phyloP scores from a whole-genome alignment of 92 coral and sea anemone genomes.

The Paramuricea clavata region DNA sequence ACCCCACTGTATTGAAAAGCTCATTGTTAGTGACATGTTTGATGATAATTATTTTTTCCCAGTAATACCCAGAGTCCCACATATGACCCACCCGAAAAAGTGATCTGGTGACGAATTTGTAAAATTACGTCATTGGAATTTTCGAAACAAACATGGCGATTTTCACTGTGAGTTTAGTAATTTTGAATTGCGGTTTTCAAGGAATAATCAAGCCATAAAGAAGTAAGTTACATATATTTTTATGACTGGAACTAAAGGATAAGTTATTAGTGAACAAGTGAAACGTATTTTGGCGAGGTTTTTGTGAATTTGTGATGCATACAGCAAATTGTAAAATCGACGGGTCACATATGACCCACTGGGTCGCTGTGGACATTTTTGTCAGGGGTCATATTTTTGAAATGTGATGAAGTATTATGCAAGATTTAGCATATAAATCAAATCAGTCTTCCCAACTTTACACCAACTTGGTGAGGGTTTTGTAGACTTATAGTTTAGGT shows the following conservation, averaged over 20 bases:
- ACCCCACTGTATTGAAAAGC: no score
- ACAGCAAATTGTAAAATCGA: no score
- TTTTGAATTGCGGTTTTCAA: constrained; percentile 21
- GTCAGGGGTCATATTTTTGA: constrained; percentile 27
- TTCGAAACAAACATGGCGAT: constrained; percentile 15
- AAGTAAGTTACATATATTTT: constrained; percentile 16
- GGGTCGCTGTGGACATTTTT: constrained; percentile 25
- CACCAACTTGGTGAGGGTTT: constrained; percentile 21
- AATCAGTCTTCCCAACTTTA: not conserved
- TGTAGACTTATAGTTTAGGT: constrained; percentile 18
- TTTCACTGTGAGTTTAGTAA: constrained; percentile 3
- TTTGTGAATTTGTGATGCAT: no score
- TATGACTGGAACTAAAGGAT: constrained; percentile 1
- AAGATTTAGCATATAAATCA: constrained; percentile 1
- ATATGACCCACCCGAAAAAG: not conserved
- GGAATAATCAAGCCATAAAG: constrained; percentile 2
- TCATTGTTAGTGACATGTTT: no score
- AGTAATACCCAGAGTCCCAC: no score
- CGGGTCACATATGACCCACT: constrained; percentile 28
- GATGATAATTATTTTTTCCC: not conserved
- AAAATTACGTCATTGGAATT: constrained; percentile 22
- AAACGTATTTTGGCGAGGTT: not conserved
- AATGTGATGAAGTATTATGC: constrained; percentile 17
- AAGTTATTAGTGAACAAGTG: constrained; percentile 12
- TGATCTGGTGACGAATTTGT: constrained; percentile 18